Base-by-base conservation (phyloP, 1,140 invertebrate species). In the Rhopalosiphum padi region DNA sequence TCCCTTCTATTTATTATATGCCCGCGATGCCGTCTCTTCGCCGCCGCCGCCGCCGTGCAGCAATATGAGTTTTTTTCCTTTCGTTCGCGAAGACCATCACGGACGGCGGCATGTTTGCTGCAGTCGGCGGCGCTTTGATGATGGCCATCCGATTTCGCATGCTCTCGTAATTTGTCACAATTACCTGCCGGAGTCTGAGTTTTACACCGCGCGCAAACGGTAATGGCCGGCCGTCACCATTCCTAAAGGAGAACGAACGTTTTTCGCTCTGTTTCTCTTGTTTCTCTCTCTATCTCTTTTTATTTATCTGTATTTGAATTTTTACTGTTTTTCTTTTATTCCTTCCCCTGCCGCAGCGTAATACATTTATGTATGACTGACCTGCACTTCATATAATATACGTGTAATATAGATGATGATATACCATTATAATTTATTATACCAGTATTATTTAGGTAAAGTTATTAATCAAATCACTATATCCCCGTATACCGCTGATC, bases 141-240 rank as follows among this genome's bases (percentile, higher is more conserved):
- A 92, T 53, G 91, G 43, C 43, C 48, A 41, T 86, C 82, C 91
- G 91, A 93, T 93, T 93, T 93, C 91, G 77, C 82, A 55, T 93
- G 46, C 68, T 55, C 91, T 41, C 48, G 91, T 93, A 93, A 93
- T 93, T 93, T 93, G 91, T 93, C 91, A 93, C 91, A 93, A 93
- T 92, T 51, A 83, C 51, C 60, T n/a, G 68, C 53, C 53, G 25
- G 22, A 37, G 11, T 23, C 60, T 30, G 90, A 89, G 87, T 90
- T 60, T 90, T 90, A 41, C 53, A 41, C 37, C 55, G 55, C 89
- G 25, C 55, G 43, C 55, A 30, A 41, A 60, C 37, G 21, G 90
- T 82, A 82, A 82, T 48, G 90, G 60, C 55, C 90, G 90, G 2
- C 90, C 30, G 48, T 83, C 25, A 60, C 37, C 43, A 88, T 88